Evolutionary conservation across 2,888 invertebrate genomes (phyloP).

Genomic region (Serrognathus titanus): DNA sequence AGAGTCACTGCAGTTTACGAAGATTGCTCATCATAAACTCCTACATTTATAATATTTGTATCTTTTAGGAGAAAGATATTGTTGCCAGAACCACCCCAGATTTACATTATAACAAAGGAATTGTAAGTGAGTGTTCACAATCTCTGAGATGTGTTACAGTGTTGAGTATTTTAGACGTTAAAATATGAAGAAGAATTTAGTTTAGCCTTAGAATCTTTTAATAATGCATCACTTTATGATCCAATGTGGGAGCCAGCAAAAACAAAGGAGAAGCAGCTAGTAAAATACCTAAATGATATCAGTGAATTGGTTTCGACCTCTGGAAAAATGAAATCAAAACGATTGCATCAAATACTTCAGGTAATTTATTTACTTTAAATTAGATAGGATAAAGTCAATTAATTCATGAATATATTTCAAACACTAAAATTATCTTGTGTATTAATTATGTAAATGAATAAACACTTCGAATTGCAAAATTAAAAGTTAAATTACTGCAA

Average conservation of each 20-base stretch:
- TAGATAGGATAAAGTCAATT: neutral
- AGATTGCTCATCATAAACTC: neutral
- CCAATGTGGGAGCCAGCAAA: conserved; percentile 71
- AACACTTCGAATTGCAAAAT: no score
- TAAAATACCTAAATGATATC: conserved; percentile 63
- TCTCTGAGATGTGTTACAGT: conserved; percentile 3
- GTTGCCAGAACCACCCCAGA: conserved; percentile 72
- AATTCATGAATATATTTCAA: neutral
- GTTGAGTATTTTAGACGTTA: conserved; percentile 56
- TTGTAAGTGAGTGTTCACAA: conserved; percentile 57
- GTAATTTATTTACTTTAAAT: conserved; percentile 35
- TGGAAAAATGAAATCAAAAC: conserved; percentile 73
- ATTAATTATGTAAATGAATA: no score
- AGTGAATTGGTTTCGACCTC: conserved; percentile 61
- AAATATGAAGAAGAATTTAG: conserved; percentile 77
- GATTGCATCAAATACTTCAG: conserved; percentile 65
- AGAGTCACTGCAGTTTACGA: neutral
- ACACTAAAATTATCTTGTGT: no score
- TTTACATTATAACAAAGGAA: conserved; percentile 79
- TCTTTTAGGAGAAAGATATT: conserved; percentile 63
- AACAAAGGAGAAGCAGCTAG: conserved; percentile 58
- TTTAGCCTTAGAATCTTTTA: conserved; percentile 66
- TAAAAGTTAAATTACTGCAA: no score
- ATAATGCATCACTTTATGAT: conserved; percentile 65
- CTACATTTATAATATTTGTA: conserved; percentile 19